Percentiles rank a stretch among this genome's conserved stretches.
Evolutionary conservation across 2,797 vertebrate species (phyloP).

Genomic region (Bradypus variegatus): DNA sequence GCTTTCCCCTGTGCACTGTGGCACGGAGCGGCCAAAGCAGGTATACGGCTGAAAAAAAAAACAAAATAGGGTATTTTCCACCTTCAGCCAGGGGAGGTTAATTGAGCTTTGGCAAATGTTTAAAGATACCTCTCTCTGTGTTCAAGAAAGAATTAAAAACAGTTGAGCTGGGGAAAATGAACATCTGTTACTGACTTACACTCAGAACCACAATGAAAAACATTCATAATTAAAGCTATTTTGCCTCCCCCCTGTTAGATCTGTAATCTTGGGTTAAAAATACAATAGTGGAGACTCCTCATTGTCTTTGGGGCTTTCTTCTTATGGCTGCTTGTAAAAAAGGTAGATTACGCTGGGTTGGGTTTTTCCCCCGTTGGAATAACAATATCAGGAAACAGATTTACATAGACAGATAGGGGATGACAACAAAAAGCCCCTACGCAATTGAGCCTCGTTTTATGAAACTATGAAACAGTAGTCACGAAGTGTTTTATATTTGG

Average conservation of each 20-base stretch:
- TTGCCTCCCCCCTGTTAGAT: constrained; percentile 68
- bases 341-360: constrained; percentile 40
- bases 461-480: constrained; percentile 72
- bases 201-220: constrained; percentile 69
- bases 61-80: constrained; percentile 83
- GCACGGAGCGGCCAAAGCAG: constrained; percentile 63
- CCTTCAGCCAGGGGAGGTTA: constrained; percentile 82
- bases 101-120: constrained; percentile 90
- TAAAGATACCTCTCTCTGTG: constrained; percentile 77
- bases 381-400: constrained; percentile 71
- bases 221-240: constrained; percentile 71
- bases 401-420: constrained; percentile 71
- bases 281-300: constrained; percentile 61
- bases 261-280: constrained; percentile 71
- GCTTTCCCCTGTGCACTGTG: constrained; percentile 61
- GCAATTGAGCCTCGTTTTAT: constrained; percentile 63
- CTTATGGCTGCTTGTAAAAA: constrained; percentile 63
- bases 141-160: constrained; percentile 82
- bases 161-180: constrained; percentile 80
- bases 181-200: constrained; percentile 82
- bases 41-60: constrained; percentile 63
- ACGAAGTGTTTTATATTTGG: constrained; percentile 69
- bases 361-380: constrained; percentile 21
- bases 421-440: constrained; percentile 60
- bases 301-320: constrained; percentile 68